Evolutionary conservation across 2,888 invertebrate genomes (phyloP), one percentile per base, ranked within the genome.

Genomic region (Lobophora halterata): DNA sequence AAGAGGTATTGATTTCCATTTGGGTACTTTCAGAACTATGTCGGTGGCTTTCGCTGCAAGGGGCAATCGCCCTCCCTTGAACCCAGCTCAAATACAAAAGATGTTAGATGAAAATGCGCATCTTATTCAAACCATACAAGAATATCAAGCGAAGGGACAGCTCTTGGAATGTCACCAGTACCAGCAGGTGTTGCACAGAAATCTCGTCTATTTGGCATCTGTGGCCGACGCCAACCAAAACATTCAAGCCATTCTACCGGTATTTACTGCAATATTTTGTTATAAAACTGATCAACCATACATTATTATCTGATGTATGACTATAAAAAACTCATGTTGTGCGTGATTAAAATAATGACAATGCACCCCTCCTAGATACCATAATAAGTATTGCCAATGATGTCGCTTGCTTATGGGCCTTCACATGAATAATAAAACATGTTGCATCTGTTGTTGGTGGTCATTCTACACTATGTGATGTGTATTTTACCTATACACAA

Each of bases 61-160:
- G 67, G 92, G 92, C 37, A 90, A 90, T 68, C 90, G 92, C 46
- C 91, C 93, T 43, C 93, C 95, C 30, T 92, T 95, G 21, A 95
- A 91, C 73, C 93, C 95, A 43, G 93, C 93, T 28, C 95, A 95
- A 80, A 95, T 97, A 62, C 96, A 97, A 77, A 96, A 98, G 91
- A 94, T 99, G 92, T 89, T 99, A 44, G 98, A 99, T 87, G 99
- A 99, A 83, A 99, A 99, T 79, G 95, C 95, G 59, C 97, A 97
- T 73, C 89, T 99, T 24, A 98, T 99, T 63, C 97, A 98, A 88
- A 96, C 97, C 4, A 98, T 99, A 68, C 95, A 97, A 77, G 98
- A 99, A 60, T 98, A 94, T 82, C 98, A 99, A 85, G 95, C 92
- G 52, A 97, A 97, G 88, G 98, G 98, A 43, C 97, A 97, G 77